Conservation (phyloP, 2,797 vertebrate genomes). For the Alcedo quadribrachys region DNA sequence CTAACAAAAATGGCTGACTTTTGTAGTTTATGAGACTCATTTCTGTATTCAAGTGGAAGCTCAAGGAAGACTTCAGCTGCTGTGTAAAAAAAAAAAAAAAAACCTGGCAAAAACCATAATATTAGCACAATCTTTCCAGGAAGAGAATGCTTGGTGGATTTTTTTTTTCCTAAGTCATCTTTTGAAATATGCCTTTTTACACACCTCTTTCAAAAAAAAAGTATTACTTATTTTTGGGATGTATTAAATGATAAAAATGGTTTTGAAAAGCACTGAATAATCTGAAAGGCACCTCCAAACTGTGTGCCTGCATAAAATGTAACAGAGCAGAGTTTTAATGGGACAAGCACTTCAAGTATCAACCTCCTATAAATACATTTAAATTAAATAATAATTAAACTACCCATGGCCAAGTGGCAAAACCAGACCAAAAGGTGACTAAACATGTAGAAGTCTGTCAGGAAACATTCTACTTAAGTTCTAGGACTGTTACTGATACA, state of each 20-base stretch:
- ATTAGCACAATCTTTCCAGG: background rate
- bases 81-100: background rate
- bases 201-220: background rate
- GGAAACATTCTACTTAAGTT: background rate
- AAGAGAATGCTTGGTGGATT: background rate
- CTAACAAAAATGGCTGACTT: background rate
- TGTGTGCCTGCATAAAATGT: background rate
- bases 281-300: background rate
- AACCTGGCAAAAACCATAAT: background rate
- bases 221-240: background rate
- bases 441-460: background rate
- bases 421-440: background rate
- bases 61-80: background rate
- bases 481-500: background rate
- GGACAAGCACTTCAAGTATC: background rate
- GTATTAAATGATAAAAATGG: background rate
- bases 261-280: background rate
- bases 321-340: background rate
- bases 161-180: background rate
- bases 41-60: background rate
- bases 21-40: background rate
- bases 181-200: background rate
- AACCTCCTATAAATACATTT: background rate
- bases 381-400: background rate
- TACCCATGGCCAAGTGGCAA: background rate